These are phyloP conservation scores for Megaceryle maxima DNA, from an alignment of 2,113 vertebrate genomes.

Conservation along the genomic window DNA sequence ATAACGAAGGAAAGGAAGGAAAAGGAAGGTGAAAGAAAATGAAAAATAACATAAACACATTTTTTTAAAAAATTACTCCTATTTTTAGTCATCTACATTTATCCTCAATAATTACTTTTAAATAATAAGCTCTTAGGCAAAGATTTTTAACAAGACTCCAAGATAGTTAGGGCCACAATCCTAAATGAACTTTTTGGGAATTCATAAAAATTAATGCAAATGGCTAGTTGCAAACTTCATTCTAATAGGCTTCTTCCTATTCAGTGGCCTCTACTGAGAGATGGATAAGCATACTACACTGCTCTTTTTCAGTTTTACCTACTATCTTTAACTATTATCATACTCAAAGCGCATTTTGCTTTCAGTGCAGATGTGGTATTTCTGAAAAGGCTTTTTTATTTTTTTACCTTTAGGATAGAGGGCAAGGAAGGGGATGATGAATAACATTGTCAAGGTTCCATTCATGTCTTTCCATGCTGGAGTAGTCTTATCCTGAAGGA, in stretches of 20 bases:
- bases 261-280: not conserved
- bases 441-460: not conserved
- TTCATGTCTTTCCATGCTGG: not conserved
- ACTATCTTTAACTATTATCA: not conserved
- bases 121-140: not conserved
- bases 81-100: not conserved
- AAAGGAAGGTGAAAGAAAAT: not conserved
- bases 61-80: not conserved
- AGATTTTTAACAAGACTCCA: not conserved
- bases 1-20: not conserved
- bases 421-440: not conserved
- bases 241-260: not conserved
- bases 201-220: not conserved
- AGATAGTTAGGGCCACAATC: not conserved
- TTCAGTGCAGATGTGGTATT: not conserved
- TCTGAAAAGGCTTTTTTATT: not conserved
- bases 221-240: not conserved
- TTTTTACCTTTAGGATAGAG: not conserved
- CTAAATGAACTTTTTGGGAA: not conserved
- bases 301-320: not conserved
- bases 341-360: not conserved
- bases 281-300: not conserved
- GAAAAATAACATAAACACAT: not conserved
- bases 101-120: not conserved
- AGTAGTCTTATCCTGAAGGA: not conserved